Evolutionary conservation across 2,888 invertebrate species (phyloP).

Genomic region (Pemphredon lugubris): DNA sequence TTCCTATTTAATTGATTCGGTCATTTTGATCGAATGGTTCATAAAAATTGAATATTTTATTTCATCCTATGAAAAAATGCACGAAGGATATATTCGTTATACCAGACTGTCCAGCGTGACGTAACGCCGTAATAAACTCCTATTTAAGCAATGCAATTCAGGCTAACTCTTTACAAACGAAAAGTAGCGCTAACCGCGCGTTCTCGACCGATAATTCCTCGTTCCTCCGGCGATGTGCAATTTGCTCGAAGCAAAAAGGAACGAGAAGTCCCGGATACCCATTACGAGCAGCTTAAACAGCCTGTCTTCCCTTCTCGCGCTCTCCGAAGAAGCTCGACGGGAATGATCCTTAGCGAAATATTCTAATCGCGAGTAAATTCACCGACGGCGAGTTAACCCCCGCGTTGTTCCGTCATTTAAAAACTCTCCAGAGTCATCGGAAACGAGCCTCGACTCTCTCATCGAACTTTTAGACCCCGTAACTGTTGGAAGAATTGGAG

Average conservation of each 20-base stretch:
- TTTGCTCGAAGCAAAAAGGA: conserved; percentile 40
- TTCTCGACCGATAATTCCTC: not conserved
- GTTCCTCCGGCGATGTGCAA: conserved; percentile 9
- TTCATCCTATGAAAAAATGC: too few relatives aligned
- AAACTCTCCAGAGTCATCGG: not conserved
- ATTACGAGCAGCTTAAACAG: conserved; percentile 15
- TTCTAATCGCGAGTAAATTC: conserved; percentile 52
- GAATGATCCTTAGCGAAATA: conserved; percentile 22
- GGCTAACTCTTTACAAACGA: too few relatives aligned
- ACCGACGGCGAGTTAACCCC: conserved; percentile 18
- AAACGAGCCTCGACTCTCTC: conserved; percentile 10
- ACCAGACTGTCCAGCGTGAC: too few relatives aligned
- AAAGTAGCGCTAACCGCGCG: too few relatives aligned
- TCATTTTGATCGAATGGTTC: too few relatives aligned
- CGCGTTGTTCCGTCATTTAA: not conserved
- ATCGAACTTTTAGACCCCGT: conserved; percentile 31
- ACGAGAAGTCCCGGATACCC: conserved; percentile 8
- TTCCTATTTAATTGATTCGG: too few relatives aligned
- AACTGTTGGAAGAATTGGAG: too few relatives aligned
- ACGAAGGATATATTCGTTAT: too few relatives aligned
- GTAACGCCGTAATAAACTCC: too few relatives aligned
- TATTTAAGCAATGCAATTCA: too few relatives aligned
- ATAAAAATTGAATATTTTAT: too few relatives aligned
- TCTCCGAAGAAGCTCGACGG: not conserved
- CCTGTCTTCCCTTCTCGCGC: not conserved